These are phyloP conservation scores for Allacma fusca DNA, from an alignment of 2,888 invertebrate species.

Conservation along the genomic window DNA sequence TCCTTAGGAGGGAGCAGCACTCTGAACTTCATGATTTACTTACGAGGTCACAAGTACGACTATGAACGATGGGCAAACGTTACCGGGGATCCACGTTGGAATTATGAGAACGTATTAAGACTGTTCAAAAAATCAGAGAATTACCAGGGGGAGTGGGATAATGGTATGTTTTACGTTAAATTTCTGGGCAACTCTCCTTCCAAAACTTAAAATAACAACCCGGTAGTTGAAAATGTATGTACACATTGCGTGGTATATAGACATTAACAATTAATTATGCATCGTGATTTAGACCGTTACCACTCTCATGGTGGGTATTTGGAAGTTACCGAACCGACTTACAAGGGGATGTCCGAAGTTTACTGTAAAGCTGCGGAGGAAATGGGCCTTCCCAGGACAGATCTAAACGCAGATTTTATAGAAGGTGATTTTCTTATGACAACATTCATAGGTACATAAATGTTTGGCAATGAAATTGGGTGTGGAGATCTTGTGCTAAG, in stretches of 20 bases:
- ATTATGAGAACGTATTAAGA: constrained; percentile 48
- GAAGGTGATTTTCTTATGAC: no score
- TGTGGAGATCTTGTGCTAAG: not conserved
- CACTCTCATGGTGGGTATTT: constrained; percentile 56
- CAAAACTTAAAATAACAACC: constrained; percentile 16
- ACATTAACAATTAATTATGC: not conserved
- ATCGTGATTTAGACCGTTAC: constrained; percentile 52
- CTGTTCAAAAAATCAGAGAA: constrained; percentile 58
- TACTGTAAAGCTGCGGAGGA: constrained; percentile 54
- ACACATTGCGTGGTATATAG: no score
- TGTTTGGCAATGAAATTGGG: not conserved
- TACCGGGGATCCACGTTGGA: constrained; percentile 52
- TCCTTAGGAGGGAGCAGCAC: constrained; percentile 72
- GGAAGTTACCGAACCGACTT: constrained; percentile 53
- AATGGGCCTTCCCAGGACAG: constrained; percentile 54
- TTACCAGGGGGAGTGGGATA: constrained; percentile 55
- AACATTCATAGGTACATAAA: no score
- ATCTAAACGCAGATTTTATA: constrained; percentile 52
- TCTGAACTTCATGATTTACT: constrained; percentile 57
- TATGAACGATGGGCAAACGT: constrained; percentile 57
- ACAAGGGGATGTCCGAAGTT: constrained; percentile 53
- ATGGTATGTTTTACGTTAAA: constrained; percentile 52
- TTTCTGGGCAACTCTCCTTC: no score
- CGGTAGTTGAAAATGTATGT: not conserved
- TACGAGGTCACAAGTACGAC: constrained; percentile 54